Percentiles rank a stretch among this genome's conserved stretches.
Conservation (phyloP, 1,140 invertebrate genomes). For the Drosophila tani region DNA sequence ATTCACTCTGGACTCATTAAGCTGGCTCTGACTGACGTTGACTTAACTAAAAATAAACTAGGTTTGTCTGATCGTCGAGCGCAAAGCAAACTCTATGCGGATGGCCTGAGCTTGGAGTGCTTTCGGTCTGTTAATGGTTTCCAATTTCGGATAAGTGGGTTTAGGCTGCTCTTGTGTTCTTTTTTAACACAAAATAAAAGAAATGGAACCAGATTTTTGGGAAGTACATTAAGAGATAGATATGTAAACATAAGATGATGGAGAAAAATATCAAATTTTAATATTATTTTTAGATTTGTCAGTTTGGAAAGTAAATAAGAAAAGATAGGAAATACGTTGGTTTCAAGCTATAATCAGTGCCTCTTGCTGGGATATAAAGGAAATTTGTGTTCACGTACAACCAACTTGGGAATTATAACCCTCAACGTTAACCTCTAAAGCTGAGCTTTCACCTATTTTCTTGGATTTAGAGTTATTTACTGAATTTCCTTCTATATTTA, state of each 20-base stretch:
- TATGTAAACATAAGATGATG: background rate
- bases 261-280: too few relatives aligned
- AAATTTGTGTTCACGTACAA: too few relatives aligned
- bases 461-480: too few relatives aligned
- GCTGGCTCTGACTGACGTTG: conserved; percentile 43
- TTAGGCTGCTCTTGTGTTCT: background rate
- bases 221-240: background rate
- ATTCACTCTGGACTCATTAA: conserved; percentile 56
- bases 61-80: conserved; percentile 30
- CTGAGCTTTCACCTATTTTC: too few relatives aligned
- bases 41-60: conserved; percentile 54
- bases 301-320: too few relatives aligned
- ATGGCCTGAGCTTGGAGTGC: conserved; percentile 52
- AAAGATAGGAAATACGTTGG: too few relatives aligned
- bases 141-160: conserved; percentile 8
- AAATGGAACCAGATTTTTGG: background rate
- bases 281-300: too few relatives aligned
- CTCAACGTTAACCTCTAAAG: too few relatives aligned
- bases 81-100: conserved; percentile 55
- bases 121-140: conserved; percentile 31
- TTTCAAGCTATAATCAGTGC: too few relatives aligned
- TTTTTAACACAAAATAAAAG: background rate
- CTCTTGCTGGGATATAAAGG: too few relatives aligned
- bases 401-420: too few relatives aligned
- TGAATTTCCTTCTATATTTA: too few relatives aligned